Conservation (phyloP, 2,113 vertebrate species). For the Taurulus bubalis region DNA sequence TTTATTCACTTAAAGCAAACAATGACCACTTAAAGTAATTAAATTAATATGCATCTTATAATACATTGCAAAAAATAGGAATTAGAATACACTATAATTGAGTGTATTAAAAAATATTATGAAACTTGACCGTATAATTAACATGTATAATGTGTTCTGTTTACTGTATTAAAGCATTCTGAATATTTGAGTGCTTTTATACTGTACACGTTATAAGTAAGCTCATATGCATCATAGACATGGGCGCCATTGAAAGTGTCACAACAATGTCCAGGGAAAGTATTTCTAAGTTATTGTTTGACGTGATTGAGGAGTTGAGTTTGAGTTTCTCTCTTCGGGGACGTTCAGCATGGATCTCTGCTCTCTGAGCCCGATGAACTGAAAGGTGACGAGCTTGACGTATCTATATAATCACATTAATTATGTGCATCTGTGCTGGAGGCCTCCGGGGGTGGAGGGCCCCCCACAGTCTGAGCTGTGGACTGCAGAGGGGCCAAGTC, state of each 20-base stretch:
- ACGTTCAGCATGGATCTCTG: not conserved
- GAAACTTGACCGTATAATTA: too few species aligned
- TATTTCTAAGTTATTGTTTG: not conserved
- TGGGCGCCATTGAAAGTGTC: not conserved
- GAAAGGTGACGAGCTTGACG: conserved; percentile 72
- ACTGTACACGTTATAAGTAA: not conserved
- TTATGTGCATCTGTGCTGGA: conserved; percentile 71
- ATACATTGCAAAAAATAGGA: too few species aligned
- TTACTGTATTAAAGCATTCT: not conserved
- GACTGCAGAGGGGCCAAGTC: conserved; percentile 39
- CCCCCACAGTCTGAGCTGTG: conserved; percentile 30
- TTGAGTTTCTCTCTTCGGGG: not conserved
- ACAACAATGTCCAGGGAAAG: not conserved
- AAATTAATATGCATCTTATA: too few species aligned
- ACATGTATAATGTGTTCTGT: not conserved
- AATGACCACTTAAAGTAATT: not conserved
- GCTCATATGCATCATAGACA: not conserved
- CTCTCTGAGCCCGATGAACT: conserved; percentile 61
- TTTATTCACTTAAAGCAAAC: not conserved
- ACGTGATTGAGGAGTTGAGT: not conserved
- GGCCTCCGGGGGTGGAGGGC: conserved; percentile 36
- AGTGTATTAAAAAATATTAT: too few species aligned
- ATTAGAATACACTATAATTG: too few species aligned
- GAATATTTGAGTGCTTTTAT: not conserved
- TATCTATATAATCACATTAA: conserved; percentile 78